phyloP scores from a whole-genome alignment of 2,888 invertebrate genomes.

The Shargacucullia verbasci region DNA sequence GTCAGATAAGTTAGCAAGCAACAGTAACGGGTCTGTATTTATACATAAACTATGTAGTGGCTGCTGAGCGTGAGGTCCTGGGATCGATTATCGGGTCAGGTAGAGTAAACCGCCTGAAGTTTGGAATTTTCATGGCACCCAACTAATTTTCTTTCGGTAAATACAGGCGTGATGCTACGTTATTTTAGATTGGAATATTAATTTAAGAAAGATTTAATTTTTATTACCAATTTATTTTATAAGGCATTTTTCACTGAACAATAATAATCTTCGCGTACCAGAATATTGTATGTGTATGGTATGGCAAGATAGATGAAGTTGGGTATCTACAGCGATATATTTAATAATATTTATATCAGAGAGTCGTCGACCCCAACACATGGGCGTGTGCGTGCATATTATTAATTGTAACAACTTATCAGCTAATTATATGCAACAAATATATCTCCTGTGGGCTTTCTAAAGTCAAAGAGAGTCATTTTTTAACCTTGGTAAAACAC shows the following conservation, averaged over 20 bases:
- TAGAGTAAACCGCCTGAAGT: no score
- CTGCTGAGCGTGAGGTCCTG: no score
- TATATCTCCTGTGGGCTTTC: constrained; percentile 14
- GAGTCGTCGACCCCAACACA: constrained; percentile 80
- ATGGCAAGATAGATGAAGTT: constrained; percentile 57
- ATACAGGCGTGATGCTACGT: no score
- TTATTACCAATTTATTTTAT: no score
- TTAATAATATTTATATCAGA: constrained; percentile 81
- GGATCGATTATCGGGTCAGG: no score
- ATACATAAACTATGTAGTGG: no score
- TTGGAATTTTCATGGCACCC: no score
- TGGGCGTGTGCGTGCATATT: constrained; percentile 70
- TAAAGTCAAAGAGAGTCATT: constrained; percentile 6
- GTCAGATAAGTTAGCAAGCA: no score
- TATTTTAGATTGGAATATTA: no score
- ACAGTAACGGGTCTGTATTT: no score
- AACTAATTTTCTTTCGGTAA: no score
- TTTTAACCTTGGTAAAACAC: constrained; percentile 3
- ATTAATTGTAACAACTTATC: constrained; percentile 51
- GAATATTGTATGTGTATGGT: constrained; percentile 37
- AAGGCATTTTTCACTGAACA: constrained; percentile 13
- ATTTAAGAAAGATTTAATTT: no score
- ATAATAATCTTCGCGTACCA: constrained; percentile 26
- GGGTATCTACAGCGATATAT: constrained; percentile 62
- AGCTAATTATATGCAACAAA: constrained; percentile 44